Base-by-base conservation (phyloP, 2,888 invertebrate genomes). In the Aelia acuminata region DNA sequence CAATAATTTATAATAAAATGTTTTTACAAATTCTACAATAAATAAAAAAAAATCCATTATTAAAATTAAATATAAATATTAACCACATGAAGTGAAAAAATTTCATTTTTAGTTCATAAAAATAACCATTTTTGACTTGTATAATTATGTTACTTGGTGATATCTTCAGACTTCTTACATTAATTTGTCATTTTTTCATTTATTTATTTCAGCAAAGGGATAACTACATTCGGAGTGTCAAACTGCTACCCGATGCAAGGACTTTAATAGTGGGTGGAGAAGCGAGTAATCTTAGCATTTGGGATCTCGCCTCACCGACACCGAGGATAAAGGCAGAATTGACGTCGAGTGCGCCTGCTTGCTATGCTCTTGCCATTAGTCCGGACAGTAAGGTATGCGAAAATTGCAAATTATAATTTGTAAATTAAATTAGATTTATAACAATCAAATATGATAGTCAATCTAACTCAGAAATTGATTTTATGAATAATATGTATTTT, bases 261-360 rank as follows among this genome's bases (percentile, higher is more conserved):
- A 98, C 98, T 85, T 93, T 99, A 89, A 97, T 99, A 91, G 99
- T 99, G 88, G 99, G 99, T 87, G 99, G 99, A 15, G 99, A 99
- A 93, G 98, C 98, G 84, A 97, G 97, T 91, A 98, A 97, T 92
- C 94, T 99, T 90, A 97, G 98, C 89, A 98, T 99, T 91, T 99
- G 98, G 98, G 99, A 99, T 93, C 93, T 99, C 90, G 96, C 96
- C 90, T 96, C 97, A 91, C 97, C 97, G 70, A 97, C 97, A 91
- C 98, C 98, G 89, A 94, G 98, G 88, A 97, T 98, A 92, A 97
- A 98, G 92, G 97, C 97, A 20, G 98, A 98, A 92, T 93, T 97
- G 88, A 96, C 96, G 39, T 96, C 96, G 2, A 96, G 96, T 89
- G 98, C 98, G 89, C 98, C 99, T 43, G 99, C 99, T 0, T 99